Evolutionary conservation across 2,113 vertebrate species (phyloP).

Genomic region (Pseudorectes ferrugineus): DNA sequence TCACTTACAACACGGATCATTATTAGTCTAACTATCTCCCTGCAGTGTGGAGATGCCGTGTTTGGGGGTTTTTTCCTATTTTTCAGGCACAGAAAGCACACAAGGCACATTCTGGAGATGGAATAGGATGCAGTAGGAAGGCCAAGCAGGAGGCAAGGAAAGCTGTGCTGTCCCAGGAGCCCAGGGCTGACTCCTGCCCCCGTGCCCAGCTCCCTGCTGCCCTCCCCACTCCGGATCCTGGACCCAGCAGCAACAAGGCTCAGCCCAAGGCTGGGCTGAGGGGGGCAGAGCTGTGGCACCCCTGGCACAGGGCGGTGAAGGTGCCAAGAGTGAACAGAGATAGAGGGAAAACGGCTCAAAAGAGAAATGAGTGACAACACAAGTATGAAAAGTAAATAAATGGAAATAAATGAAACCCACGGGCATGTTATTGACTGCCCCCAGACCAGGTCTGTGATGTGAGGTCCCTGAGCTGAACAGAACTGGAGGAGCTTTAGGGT

Average conservation of each 20-base stretch:
- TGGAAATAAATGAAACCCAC: neutral
- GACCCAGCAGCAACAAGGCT: neutral
- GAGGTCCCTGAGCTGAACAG: neutral
- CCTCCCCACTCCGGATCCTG: accelerated
- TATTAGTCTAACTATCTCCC: constrained; percentile 42
- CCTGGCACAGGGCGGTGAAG: neutral
- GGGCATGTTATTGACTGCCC: neutral
- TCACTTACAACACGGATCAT: neutral
- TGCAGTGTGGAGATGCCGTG: neutral
- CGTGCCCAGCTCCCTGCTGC: neutral
- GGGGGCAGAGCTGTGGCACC: neutral
- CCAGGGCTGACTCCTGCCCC: neutral
- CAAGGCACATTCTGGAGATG: neutral
- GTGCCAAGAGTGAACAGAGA: neutral
- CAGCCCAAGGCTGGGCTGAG: neutral
- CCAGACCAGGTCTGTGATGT: neutral
- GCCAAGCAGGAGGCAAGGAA: neutral
- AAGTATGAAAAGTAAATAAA: neutral
- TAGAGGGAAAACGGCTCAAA: neutral
- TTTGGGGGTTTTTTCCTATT: neutral
- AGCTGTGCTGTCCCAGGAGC: neutral
- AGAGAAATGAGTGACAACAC: neutral
- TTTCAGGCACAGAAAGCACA: neutral
- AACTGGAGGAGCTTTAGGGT: neutral
- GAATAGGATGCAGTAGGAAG: neutral